Base-by-base conservation (phyloP, 2,113 vertebrate species). In the Chloropsis cyanopogon region DNA sequence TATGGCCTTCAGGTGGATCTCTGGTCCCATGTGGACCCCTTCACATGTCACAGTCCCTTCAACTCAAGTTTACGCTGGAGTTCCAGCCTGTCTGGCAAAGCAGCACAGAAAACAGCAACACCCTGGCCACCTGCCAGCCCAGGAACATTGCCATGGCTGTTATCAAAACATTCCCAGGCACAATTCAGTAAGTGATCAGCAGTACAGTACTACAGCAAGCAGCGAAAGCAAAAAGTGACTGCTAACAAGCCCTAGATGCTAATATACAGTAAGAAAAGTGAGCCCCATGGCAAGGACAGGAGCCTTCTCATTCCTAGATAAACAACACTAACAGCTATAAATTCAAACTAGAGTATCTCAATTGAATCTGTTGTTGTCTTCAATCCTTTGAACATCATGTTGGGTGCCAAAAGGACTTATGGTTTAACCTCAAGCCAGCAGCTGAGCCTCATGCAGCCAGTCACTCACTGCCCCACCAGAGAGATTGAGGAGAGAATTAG, bases 291-390 rank as follows among this genome's bases (percentile, higher is more conserved):
- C 59, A 37, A 44, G 44, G 59, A 44, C 26, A 65, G 57, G 31
- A 65, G 26, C 18, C 31, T 80, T 31, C 17, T 57, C 50, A 44
- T 44, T 50, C 9, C 26, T 2, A 13, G 59, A 18, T 59, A 39
- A 59, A 44, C 44, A 59, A 24, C 22, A 44, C 28, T 24, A 59
- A 46, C 26, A 56, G 42, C 26, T 52, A 9, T 20, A 6, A 46
- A 59, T 52, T 66, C 37, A 59, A 59, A 44, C 28, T n/a, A 17
- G 6, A 11, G 5, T 16, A 29, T 66, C 37, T 33, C 52, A 73
- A 2, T 52, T 0, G 0, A 52, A 52, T 59, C 59, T 44, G 29
- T 39, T 3, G 0, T 35, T 41, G 8, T 49, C 21, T 49, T 24
- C 11, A 64, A 35, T 14, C 9, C 42, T 80, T 23, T 57, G 16